phyloP scores from a whole-genome alignment of 37 sponge, comb jelly and placozoan species.

The Oopsacas minuta region DNA sequence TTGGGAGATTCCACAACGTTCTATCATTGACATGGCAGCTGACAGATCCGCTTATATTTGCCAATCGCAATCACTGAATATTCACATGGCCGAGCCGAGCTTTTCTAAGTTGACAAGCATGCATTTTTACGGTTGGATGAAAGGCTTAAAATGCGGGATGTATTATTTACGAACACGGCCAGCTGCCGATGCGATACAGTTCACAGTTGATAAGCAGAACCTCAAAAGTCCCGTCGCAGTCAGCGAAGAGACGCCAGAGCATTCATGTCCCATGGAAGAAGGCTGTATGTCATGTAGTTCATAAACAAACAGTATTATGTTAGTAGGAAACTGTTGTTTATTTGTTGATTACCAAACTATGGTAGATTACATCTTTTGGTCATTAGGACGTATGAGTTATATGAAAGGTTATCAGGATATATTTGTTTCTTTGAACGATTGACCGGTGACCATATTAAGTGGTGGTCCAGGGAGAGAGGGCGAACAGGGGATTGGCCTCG shows the following conservation, averaged over 20 bases:
- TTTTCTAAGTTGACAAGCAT: slow-evolving; percentile 93
- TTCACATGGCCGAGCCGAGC: slow-evolving; percentile 90
- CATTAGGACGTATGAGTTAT: too few relatives aligned
- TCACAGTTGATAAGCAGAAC: slow-evolving; percentile 85
- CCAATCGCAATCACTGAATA: slow-evolving; percentile 96
- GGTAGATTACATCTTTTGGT: too few relatives aligned
- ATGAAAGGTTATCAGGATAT: too few relatives aligned
- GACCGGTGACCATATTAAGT: too few relatives aligned
- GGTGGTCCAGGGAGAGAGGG: too few relatives aligned
- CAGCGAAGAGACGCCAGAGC: neutral
- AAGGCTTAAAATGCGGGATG: slow-evolving; percentile 99
- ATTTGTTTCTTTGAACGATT: too few relatives aligned
- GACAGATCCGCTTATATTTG: slow-evolving; percentile 89
- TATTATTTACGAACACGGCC: slow-evolving; percentile 87
- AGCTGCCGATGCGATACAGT: slow-evolving; percentile 95
- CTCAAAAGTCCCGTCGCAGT: slow-evolving; percentile 25
- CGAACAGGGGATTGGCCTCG: too few relatives aligned
- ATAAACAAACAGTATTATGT: too few relatives aligned
- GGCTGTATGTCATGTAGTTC: neutral
- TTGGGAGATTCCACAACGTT: slow-evolving; percentile 94
- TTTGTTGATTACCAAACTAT: too few relatives aligned
- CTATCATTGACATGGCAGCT: slow-evolving; percentile 93
- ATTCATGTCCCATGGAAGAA: slow-evolving; percentile 15
- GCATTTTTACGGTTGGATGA: slow-evolving; percentile 99
- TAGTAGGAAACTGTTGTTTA: too few relatives aligned